phyloP scores from a whole-genome alignment of 2,797 vertebrate species.

The Neomorphus geoffroyi region DNA sequence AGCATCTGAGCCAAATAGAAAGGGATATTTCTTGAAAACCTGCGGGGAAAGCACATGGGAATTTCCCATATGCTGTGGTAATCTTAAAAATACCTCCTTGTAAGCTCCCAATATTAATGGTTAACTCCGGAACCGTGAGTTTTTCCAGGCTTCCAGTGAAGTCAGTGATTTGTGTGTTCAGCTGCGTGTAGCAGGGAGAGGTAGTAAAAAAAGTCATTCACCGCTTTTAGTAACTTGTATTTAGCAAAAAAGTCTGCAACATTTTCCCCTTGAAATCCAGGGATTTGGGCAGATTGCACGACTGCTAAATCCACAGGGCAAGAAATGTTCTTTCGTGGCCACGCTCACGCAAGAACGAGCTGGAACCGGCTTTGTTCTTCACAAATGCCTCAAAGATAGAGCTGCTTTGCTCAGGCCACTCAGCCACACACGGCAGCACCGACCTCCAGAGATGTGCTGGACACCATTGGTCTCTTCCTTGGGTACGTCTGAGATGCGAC shows the following conservation, averaged over 20 bases:
- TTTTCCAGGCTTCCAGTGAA: slow-evolving; percentile 55
- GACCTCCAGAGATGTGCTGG: background rate
- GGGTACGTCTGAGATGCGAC: background rate
- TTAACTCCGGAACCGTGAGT: slow-evolving; percentile 56
- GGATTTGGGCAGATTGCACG: background rate
- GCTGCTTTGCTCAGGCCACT: background rate
- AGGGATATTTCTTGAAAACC: slow-evolving; percentile 63
- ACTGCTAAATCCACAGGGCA: background rate
- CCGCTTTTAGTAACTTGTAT: slow-evolving; percentile 17
- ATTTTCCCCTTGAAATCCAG: slow-evolving; percentile 37
- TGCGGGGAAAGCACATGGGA: slow-evolving; percentile 60
- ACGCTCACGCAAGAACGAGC: background rate
- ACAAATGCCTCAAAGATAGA: background rate
- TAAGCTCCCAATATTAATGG: slow-evolving; percentile 52
- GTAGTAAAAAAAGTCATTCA: background rate
- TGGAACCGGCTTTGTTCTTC: background rate
- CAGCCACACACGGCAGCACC: background rate
- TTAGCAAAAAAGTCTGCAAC: slow-evolving; percentile 28
- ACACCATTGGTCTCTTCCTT: rapidly evolving
- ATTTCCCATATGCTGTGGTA: slow-evolving; percentile 63
- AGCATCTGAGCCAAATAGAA: slow-evolving; percentile 38
- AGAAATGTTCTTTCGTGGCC: slow-evolving; percentile 3
- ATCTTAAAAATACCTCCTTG: slow-evolving; percentile 58
- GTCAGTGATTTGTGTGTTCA: slow-evolving; percentile 52
- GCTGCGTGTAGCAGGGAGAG: background rate